These are phyloP conservation scores for Muntiacus reevesi DNA, from an alignment of 2,113 vertebrate species.

Conservation along the genomic window DNA sequence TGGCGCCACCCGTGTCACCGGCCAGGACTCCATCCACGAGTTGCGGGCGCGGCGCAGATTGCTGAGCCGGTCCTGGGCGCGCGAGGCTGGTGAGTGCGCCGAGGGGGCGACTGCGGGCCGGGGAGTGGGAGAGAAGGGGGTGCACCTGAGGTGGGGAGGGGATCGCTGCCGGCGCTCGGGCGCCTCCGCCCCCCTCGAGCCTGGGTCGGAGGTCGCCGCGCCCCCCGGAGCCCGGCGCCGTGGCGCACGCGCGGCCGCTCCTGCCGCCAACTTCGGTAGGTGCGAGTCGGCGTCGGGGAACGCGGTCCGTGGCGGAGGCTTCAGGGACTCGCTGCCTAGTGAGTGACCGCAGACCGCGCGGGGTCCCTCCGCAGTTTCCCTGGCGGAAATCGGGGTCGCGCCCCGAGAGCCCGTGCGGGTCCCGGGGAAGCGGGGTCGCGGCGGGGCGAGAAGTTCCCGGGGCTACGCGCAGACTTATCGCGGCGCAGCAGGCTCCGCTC, in stretches of 20 bases:
- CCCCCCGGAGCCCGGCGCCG: conserved; percentile 10
- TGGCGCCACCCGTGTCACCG: background rate
- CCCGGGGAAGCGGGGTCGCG: background rate
- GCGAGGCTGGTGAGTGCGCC: background rate
- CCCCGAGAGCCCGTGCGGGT: conserved; percentile 55
- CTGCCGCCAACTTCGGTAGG: conserved; percentile 55
- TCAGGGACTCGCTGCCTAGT: background rate
- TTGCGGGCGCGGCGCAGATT: background rate
- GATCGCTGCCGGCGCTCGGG: background rate
- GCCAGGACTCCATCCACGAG: background rate
- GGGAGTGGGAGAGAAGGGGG: no score
- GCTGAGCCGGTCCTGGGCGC: background rate
- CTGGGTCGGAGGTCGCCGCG: conserved; percentile 11
- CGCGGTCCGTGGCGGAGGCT: background rate
- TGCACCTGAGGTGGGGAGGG: background rate
- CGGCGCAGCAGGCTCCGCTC: conserved; percentile 42
- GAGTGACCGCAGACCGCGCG: background rate
- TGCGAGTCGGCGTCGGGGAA: conserved; percentile 57
- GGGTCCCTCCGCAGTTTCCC: background rate
- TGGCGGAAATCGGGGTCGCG: conserved; percentile 40
- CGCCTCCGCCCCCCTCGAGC: background rate
- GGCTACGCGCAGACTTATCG: background rate
- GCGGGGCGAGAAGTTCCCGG: conserved; percentile 29
- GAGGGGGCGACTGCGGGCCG: background rate
- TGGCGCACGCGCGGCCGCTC: conserved; percentile 63